Percentiles rank a stretch among this genome's conserved stretches.
phyloP scores from a whole-genome alignment of 2,797 vertebrate genomes.

The Rhinella marina region DNA sequence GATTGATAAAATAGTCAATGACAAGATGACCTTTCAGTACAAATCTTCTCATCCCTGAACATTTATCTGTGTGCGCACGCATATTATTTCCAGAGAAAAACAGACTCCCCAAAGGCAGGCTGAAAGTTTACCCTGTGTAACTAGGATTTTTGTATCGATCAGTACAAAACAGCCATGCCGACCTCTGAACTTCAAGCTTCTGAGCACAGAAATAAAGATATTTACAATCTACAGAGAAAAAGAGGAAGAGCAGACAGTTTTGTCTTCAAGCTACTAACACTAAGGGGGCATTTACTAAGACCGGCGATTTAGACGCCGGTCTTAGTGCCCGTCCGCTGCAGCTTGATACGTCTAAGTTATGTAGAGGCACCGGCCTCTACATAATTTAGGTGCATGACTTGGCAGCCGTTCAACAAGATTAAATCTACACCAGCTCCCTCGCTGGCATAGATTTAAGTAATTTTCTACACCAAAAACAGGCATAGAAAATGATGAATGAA shows the following conservation, averaged over 20 bases:
- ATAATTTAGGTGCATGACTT: too few relatives aligned
- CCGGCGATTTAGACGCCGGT: too few relatives aligned
- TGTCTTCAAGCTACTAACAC: background rate
- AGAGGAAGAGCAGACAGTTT: background rate
- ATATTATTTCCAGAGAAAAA: constrained; percentile 46
- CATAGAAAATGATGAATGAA: too few relatives aligned
- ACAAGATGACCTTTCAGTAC: constrained; percentile 55
- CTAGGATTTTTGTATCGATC: constrained; percentile 53
- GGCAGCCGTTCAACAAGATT: too few relatives aligned
- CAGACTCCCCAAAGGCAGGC: constrained; percentile 39
- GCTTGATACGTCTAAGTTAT: too few relatives aligned
- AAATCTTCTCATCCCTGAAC: constrained; percentile 35
- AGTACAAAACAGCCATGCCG: constrained; percentile 37
- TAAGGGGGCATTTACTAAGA: background rate
- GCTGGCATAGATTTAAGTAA: too few relatives aligned
- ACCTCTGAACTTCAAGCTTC: constrained; percentile 41
- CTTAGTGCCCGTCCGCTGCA: too few relatives aligned
- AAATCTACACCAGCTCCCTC: too few relatives aligned
- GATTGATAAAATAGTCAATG: constrained; percentile 50
- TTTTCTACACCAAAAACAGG: too few relatives aligned
- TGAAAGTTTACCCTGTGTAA: constrained; percentile 57
- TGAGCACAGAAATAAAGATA: constrained; percentile 33
- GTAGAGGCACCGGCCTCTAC: too few relatives aligned
- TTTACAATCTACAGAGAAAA: background rate
- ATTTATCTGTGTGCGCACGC: constrained; percentile 1